phyloP scores from a whole-genome alignment of 2,113 vertebrate species.

The Alethe diademata region DNA sequence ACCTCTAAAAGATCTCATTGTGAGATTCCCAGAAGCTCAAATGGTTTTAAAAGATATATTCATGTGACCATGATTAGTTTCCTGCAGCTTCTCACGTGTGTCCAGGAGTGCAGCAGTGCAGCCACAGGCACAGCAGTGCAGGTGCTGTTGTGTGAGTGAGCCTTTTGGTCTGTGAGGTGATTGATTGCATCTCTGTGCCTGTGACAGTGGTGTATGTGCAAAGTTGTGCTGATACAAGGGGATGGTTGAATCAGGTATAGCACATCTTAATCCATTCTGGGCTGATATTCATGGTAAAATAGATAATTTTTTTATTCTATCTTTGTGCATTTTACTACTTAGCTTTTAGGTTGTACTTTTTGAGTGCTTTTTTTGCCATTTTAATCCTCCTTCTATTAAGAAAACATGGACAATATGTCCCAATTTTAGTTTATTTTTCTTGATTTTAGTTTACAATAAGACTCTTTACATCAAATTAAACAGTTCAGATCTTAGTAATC shows the following conservation, averaged over 20 bases:
- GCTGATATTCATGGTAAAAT: not conserved
- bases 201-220: not conserved
- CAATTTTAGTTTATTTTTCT: not conserved
- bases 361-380: not conserved
- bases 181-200: not conserved
- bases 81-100: not conserved
- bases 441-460: not conserved
- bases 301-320: not conserved
- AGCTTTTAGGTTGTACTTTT: not conserved
- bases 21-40: not conserved
- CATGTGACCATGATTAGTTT: not conserved
- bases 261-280: not conserved
- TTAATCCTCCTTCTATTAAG: not conserved
- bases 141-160: not conserved
- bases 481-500: not conserved
- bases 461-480: not conserved
- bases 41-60: not conserved
- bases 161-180: not conserved
- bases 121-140: not conserved
- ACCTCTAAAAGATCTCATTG: not conserved
- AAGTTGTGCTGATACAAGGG: not conserved
- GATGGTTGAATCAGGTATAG: not conserved
- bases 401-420: not conserved
- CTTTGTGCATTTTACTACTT: not conserved
- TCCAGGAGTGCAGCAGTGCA: not conserved